Conservation (phyloP, 2,797 vertebrate species). For the Urophycis tenuis region DNA sequence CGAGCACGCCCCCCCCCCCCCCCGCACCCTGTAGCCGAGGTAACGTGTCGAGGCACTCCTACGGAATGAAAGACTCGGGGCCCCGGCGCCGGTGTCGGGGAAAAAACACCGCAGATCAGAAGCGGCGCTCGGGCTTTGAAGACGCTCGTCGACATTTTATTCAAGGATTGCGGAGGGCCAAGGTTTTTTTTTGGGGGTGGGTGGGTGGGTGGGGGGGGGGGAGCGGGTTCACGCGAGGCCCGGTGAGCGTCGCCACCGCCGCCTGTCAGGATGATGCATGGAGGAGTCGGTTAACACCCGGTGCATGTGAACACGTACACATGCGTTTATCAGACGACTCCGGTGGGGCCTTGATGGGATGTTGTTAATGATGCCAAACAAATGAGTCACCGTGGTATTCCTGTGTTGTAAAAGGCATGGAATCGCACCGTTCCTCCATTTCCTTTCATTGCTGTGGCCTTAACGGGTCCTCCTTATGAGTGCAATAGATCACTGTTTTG, state of each 20-base stretch:
- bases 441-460: neutral
- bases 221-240: neutral
- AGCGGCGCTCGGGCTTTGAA: neutral
- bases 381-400: neutral
- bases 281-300: neutral
- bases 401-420: no score
- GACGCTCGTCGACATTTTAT: neutral
- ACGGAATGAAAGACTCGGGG: slow-evolving; percentile 12
- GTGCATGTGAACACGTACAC: neutral
- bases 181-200: no score
- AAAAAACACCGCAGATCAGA: slow-evolving; percentile 1
- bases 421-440: neutral
- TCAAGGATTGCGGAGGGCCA: no score
- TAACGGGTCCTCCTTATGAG: neutral
- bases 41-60: slow-evolving; percentile 14
- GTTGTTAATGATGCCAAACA: neutral
- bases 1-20: no score
- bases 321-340: neutral
- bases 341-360: neutral
- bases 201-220: no score
- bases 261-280: neutral
- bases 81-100: neutral
- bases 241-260: neutral
- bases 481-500: neutral
- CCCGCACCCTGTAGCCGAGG: no score